Evolutionary conservation across 2,113 vertebrate genomes (phyloP), one percentile per base, ranked within the genome.

Genomic region (Semicossyphus pulcher): DNA sequence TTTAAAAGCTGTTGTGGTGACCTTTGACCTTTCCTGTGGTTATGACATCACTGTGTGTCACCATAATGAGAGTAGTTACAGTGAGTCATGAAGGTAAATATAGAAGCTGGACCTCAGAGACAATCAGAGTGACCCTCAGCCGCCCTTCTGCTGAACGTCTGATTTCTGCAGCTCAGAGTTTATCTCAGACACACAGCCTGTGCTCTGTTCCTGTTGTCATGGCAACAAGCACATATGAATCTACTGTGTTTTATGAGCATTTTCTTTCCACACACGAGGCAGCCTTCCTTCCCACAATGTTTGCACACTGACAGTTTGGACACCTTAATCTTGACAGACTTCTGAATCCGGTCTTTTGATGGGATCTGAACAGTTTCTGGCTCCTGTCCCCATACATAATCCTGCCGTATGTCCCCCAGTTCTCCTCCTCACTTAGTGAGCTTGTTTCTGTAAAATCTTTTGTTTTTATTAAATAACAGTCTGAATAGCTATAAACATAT

Each of bases 51-150:
- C 34, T 23, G 44, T 48, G 67, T 70, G 34, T 60, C 20, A 15
- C 28, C 58, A 53, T 51, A 60, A 71, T 49, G 32, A 58, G 12
- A 29, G 18, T 41, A 42, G 51, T 52, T 36, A 34, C 36, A 25
- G 36, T 23, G 45, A 52, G 37, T 61, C 20, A 44, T 32, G 10
- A 16, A 20, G 23, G 54, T 39, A 70, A 70, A 51, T 45, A 67
- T 1, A 18, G 36, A 26, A 9, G 29, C 41, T 16, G 15, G 21
- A 15, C n/a, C 10, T 45, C 58, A 47, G 59, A 18, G 7, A 18
- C 34, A 57, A 54, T 32, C 51, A 36, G 14, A 39, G 15, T 60
- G 36, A 59, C 36, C 39, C n/a, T 59, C 36, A 53, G 51, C 4
- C 20, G 52, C 10, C 25, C 6, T 28, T 7, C 25, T 28, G 32